phyloP scores from a whole-genome alignment of 2,113 vertebrate species.

The Narcine bancroftii region DNA sequence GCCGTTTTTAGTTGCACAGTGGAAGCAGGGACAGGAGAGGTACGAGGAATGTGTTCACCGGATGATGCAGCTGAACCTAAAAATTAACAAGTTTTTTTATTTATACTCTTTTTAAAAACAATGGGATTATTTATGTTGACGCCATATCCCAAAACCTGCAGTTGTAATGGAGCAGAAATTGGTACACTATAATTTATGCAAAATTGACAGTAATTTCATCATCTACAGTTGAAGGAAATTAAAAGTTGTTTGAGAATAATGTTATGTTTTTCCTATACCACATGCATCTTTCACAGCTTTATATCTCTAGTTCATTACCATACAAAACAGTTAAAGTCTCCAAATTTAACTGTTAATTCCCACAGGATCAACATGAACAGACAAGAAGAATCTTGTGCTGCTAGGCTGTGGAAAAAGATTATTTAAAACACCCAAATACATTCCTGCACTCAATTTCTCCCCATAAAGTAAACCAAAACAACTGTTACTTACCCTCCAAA shows the following conservation, averaged over 20 bases:
- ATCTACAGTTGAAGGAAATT: too few relatives aligned
- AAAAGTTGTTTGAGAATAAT: too few relatives aligned
- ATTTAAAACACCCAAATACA: background rate
- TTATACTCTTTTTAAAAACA: background rate
- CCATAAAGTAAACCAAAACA: background rate
- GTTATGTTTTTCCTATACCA: too few relatives aligned
- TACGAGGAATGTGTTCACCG: slow-evolving; percentile 66
- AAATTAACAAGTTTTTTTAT: slow-evolving; percentile 36
- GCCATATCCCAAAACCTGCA: too few relatives aligned
- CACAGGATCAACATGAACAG: background rate
- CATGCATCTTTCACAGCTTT: background rate
- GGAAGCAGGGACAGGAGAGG: slow-evolving; percentile 61
- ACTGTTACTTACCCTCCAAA: slow-evolving; percentile 59
- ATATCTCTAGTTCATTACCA: background rate
- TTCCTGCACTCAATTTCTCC: background rate
- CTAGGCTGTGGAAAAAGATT: background rate
- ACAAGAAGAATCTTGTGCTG: background rate
- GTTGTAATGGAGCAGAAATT: too few relatives aligned
- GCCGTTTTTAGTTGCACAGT: slow-evolving; percentile 61
- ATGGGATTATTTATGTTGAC: background rate
- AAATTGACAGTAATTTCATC: too few relatives aligned
- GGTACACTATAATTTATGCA: too few relatives aligned
- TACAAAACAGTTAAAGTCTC: background rate
- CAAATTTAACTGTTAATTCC: background rate
- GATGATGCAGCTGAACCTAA: slow-evolving; percentile 54